Evolutionary conservation across 2,113 vertebrate species (phyloP).

Genomic region (Reinhardtius hippoglossoides): DNA sequence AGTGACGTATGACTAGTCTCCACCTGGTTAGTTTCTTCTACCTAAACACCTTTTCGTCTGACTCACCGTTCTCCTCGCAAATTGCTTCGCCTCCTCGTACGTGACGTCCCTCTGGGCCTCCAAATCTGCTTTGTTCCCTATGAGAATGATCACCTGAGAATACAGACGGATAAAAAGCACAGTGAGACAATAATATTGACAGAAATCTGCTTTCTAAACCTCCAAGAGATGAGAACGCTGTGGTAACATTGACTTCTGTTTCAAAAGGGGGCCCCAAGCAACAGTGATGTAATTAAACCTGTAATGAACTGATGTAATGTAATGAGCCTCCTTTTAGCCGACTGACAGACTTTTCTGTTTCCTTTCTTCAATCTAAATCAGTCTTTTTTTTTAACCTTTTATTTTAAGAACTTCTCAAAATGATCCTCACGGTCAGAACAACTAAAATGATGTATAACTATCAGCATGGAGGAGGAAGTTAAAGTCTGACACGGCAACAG

Average conservation of each 20-base stretch:
- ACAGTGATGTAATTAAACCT: conserved; percentile 27
- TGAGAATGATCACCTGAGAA: conserved; percentile 97
- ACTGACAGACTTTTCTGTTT: neutral
- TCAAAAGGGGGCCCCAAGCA: conserved; percentile 7
- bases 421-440: neutral
- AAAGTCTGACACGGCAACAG: too few species aligned
- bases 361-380: neutral
- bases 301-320: conserved; percentile 14
- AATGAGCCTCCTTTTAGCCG: conserved; percentile 8
- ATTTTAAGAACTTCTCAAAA: neutral
- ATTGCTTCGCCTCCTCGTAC: conserved; percentile 99
- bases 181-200: neutral
- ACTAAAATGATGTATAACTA: neutral
- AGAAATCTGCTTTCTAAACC: neutral
- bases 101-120: conserved; percentile 98
- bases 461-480: too few species aligned
- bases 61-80: conserved; percentile 98
- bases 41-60: neutral
- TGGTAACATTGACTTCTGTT: neutral
- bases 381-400: neutral
- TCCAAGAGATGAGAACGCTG: neutral
- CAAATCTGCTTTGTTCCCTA: conserved; percentile 99
- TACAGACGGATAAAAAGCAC: neutral
- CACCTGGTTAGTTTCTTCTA: neutral
- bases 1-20: neutral